phyloP scores from a whole-genome alignment of 2,113 vertebrate species.

The Arvicanthis niloticus region DNA sequence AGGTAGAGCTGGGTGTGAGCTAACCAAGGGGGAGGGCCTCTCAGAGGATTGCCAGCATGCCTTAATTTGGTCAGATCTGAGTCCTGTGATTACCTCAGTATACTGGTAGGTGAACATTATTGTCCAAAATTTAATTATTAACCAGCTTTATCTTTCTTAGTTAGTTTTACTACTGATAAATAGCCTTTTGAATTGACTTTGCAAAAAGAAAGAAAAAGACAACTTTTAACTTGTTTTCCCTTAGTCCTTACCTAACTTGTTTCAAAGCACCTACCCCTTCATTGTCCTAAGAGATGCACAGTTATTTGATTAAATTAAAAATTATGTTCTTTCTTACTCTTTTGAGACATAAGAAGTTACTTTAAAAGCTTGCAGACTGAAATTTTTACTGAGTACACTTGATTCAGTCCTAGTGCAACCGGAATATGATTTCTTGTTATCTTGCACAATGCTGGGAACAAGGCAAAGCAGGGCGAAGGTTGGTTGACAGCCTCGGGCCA shows the following conservation, averaged over 20 bases:
- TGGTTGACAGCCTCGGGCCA: conserved; percentile 36
- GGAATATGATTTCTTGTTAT: conserved; percentile 63
- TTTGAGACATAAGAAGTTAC: background rate
- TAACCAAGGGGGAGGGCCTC: background rate
- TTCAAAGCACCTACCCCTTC: conserved; percentile 38
- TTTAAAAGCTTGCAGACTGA: background rate
- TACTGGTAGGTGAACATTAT: conserved; percentile 34
- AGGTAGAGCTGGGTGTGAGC: background rate
- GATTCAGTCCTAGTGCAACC: conserved; percentile 23
- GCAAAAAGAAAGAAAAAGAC: background rate
- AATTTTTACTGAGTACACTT: background rate
- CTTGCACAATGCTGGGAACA: conserved; percentile 62
- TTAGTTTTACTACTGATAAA: conserved; percentile 33
- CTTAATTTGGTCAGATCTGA: conserved; percentile 53
- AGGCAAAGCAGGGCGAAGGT: conserved; percentile 41
- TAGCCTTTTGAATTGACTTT: conserved; percentile 60
- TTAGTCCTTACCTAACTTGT: conserved; percentile 22
- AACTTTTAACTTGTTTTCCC: conserved; percentile 3
- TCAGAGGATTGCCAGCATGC: background rate
- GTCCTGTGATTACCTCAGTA: conserved; percentile 58
- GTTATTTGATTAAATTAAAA: conserved; percentile 32
- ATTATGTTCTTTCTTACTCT: conserved; percentile 31
- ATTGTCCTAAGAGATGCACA: background rate
- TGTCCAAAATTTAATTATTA: conserved; percentile 76
- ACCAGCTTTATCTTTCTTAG: conserved; percentile 54